Conservation (phyloP, 2,888 invertebrate genomes). For the Microplitis manilae region DNA sequence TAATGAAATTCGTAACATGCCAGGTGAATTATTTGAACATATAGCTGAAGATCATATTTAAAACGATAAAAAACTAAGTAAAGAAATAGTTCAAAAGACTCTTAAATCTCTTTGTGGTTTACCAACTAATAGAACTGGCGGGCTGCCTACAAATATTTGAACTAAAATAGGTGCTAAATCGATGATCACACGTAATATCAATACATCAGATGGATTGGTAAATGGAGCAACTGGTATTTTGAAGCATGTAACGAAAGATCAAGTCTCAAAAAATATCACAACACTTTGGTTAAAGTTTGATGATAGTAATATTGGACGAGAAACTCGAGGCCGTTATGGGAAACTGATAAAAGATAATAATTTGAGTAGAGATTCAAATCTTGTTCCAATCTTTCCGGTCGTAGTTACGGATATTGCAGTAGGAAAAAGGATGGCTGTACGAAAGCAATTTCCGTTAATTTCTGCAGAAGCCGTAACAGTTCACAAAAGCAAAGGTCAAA, state of each 20-base stretch:
- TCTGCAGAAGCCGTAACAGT: too few species aligned
- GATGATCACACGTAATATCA: too few species aligned
- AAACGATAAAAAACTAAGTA: neutral
- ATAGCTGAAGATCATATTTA: neutral
- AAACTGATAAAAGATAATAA: neutral
- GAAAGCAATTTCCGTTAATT: too few species aligned
- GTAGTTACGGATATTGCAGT: too few species aligned
- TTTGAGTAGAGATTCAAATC: neutral
- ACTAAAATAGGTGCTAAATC: neutral
- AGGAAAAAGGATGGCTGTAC: too few species aligned
- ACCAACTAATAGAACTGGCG: constrained; percentile 9
- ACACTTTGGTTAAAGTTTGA: constrained; percentile 16
- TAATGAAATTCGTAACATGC: neutral
- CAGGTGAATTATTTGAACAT: neutral
- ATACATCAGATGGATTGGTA: too few species aligned
- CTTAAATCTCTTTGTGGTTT: neutral
- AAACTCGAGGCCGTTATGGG: neutral
- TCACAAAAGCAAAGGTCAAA: too few species aligned
- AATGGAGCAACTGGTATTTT: constrained; percentile 9
- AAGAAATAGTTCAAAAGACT: neutral
- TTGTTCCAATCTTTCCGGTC: too few species aligned
- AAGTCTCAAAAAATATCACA: neutral
- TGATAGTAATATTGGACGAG: neutral
- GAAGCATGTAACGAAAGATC: constrained; percentile 7
- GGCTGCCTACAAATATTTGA: neutral